A percentile compares a stretch with the other conserved stretches of the same genome.
phyloP scores from a whole-genome alignment of 2,113 vertebrate genomes.

The Microtus ochrogaster region DNA sequence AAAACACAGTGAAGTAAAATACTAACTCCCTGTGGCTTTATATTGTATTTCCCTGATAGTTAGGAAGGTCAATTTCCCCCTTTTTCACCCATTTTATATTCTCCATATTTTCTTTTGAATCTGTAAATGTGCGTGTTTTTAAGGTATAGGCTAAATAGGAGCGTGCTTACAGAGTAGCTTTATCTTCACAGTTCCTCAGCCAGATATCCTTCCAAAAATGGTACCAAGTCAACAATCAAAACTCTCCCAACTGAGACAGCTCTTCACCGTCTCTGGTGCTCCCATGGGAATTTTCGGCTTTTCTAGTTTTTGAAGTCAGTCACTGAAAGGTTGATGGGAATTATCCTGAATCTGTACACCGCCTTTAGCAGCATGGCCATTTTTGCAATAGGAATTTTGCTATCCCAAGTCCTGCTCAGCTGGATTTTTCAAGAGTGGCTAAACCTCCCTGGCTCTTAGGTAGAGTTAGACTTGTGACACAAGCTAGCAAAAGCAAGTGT shows the following conservation, averaged over 20 bases:
- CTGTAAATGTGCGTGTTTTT: not conserved
- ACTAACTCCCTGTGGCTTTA: not conserved
- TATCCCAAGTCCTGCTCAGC: slow-evolving; percentile 66
- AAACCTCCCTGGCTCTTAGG: slow-evolving; percentile 77
- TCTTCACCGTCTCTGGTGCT: not conserved
- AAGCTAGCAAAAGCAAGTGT: slow-evolving; percentile 69
- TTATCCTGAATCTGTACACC: too few relatives aligned
- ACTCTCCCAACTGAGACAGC: too few relatives aligned
- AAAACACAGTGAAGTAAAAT: not conserved
- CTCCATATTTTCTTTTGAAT: not conserved
- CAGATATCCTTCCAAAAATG: not conserved
- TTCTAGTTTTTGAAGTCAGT: not conserved
- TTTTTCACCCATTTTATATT: not conserved
- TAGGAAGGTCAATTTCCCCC: not conserved
- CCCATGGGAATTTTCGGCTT: not conserved
- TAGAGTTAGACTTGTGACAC: slow-evolving; percentile 76
- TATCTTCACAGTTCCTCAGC: too few relatives aligned
- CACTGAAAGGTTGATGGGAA: not conserved
- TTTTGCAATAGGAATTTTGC: not conserved
- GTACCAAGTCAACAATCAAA: not conserved
- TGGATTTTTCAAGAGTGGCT: slow-evolving; percentile 69
- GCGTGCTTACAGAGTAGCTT: too few relatives aligned
- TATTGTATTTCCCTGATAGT: not conserved
- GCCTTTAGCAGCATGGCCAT: too few relatives aligned
- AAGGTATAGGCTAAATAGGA: not conserved